These are phyloP conservation scores for Pseudorhombus dupliciocellatus DNA, from an alignment of 2,113 vertebrate genomes.

Conservation along the genomic window DNA sequence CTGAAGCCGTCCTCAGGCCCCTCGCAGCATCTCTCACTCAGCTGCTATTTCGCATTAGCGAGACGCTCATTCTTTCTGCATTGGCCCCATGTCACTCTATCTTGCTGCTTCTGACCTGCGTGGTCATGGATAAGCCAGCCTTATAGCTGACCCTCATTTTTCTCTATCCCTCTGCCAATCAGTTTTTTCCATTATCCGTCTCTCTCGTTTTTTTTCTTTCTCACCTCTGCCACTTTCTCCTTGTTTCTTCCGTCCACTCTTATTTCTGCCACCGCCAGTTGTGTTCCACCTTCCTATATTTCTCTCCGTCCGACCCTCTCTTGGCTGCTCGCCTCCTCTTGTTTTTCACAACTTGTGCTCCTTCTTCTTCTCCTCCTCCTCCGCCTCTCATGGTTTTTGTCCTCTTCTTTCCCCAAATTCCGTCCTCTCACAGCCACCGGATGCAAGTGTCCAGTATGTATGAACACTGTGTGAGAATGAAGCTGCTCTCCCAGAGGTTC, in stretches of 20 bases:
- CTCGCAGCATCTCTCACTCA: constrained; percentile 8
- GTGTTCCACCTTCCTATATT: constrained; percentile 26
- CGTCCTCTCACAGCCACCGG: constrained; percentile 82
- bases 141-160: constrained; percentile 70
- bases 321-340: constrained; percentile 12
- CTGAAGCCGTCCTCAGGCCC: not conserved
- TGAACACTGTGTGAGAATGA: constrained; percentile 92
- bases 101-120: constrained; percentile 50
- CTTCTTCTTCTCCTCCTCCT: constrained; percentile 10
- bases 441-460: constrained; percentile 98
- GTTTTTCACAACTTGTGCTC: constrained; percentile 20
- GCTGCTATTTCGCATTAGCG: constrained; percentile 48
- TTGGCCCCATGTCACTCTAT: constrained; percentile 57
- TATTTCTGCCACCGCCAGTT: constrained; percentile 34
- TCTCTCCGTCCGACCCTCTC: constrained; percentile 33
- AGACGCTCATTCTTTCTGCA: constrained; percentile 46
- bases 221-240: constrained; percentile 45
- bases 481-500: constrained; percentile 90
- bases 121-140: constrained; percentile 74
- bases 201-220: constrained; percentile 65
- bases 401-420: not conserved
- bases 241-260: constrained; percentile 4
- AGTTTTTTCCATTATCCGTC: constrained; percentile 68
- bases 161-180: constrained; percentile 53
- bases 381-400: constrained; percentile 1